phyloP scores from a whole-genome alignment of 2,113 vertebrate genomes.

The Semnornis frantzii region DNA sequence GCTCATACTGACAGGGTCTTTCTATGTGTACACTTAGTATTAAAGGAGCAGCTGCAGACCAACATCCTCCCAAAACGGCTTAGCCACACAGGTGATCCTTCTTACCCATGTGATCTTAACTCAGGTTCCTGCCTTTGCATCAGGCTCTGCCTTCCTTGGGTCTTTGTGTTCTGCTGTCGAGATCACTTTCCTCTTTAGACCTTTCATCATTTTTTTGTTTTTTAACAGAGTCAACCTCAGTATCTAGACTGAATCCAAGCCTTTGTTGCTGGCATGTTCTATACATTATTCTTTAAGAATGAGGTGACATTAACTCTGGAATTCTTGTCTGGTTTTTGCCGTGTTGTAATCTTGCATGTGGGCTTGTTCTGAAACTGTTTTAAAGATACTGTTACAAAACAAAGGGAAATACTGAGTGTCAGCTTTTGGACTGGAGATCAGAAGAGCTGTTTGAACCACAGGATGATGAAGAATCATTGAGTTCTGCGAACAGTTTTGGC shows the following conservation, averaged over 20 bases:
- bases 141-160: background rate
- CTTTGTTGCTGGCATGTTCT: background rate
- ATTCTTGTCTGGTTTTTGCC: background rate
- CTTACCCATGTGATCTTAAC: background rate
- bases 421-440: constrained; percentile 46
- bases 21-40: background rate
- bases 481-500: constrained; percentile 12
- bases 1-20: background rate
- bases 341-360: constrained; percentile 15
- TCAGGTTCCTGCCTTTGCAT: background rate
- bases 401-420: background rate
- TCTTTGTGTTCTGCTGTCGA: background rate
- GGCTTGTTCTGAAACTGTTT: constrained; percentile 12
- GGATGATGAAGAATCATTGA: constrained; percentile 5
- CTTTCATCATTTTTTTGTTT: background rate
- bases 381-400: background rate
- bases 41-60: background rate
- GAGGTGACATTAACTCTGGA: constrained; percentile 21
- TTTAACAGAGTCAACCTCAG: background rate
- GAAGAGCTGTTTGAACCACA: constrained; percentile 29
- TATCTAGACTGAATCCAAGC: background rate
- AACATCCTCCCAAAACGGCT: background rate
- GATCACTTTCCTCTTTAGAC: background rate
- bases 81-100: background rate
- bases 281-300: constrained; percentile 6